Evolutionary conservation across 2,113 vertebrate species (phyloP).

Genomic region (Sorex araneus): DNA sequence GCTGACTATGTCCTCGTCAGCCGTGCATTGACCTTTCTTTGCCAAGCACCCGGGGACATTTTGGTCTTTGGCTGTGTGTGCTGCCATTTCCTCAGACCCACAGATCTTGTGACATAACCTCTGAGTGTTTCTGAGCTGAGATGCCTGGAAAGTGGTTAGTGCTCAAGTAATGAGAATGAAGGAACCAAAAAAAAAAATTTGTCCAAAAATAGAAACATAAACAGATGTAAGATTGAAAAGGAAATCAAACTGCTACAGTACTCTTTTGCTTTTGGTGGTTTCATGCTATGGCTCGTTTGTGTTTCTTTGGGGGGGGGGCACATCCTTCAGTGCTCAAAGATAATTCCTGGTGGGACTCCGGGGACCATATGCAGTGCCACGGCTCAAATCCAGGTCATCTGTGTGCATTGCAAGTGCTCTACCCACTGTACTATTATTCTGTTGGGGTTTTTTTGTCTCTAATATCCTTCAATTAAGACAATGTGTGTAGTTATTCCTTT

Average conservation of each 20-base stretch:
- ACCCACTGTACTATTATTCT: too few relatives aligned
- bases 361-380: too few relatives aligned
- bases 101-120: slow-evolving; percentile 37
- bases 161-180: slow-evolving; percentile 42
- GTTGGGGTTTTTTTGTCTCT: slow-evolving; percentile 29
- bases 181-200: background rate
- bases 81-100: slow-evolving; percentile 48
- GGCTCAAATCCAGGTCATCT: too few relatives aligned
- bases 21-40: background rate
- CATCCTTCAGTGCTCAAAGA: too few relatives aligned
- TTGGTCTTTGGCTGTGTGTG: background rate
- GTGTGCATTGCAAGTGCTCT: too few relatives aligned
- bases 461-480: background rate
- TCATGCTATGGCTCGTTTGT: background rate
- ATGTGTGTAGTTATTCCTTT: background rate
- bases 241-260: background rate
- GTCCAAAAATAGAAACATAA: slow-evolving; percentile 57
- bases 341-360: too few relatives aligned
- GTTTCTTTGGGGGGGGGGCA: too few relatives aligned
- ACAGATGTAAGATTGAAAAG: slow-evolving; percentile 54
- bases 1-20: rapidly evolving
- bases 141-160: slow-evolving; percentile 60
- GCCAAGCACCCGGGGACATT: slow-evolving; percentile 35
- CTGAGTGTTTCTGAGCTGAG: slow-evolving; percentile 64
- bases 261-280: slow-evolving; percentile 12